Conservation (phyloP, 2,888 invertebrate species). For the Branchipolynoe longqiensis region DNA sequence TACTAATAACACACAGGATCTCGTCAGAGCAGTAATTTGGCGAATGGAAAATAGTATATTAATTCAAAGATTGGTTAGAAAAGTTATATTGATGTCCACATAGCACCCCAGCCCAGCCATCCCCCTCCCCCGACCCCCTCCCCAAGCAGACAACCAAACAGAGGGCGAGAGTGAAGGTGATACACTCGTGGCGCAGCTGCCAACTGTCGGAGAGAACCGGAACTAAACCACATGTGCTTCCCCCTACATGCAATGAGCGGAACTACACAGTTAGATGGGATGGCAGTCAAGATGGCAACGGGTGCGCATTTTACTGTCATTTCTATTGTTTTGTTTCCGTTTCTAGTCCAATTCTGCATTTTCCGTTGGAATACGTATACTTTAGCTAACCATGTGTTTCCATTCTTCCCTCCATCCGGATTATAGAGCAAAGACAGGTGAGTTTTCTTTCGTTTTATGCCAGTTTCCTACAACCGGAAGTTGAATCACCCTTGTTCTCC, state of each 20-base stretch:
- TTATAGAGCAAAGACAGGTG: conserved; percentile 53
- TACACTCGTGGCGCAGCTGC: too few species aligned
- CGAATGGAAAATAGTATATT: too few species aligned
- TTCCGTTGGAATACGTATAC: not conserved
- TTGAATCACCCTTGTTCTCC: not conserved
- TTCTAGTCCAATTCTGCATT: not conserved
- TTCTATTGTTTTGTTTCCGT: conserved; percentile 17
- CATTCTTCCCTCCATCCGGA: not conserved
- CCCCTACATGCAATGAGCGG: not conserved
- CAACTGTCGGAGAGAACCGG: not conserved
- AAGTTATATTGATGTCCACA: not conserved
- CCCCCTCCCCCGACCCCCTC: too few species aligned
- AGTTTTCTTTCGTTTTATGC: not conserved
- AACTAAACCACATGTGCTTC: not conserved
- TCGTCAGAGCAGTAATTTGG: too few species aligned
- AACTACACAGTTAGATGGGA: conserved; percentile 37
- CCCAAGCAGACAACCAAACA: too few species aligned
- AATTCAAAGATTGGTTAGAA: too few species aligned
- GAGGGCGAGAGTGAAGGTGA: too few species aligned
- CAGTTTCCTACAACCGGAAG: conserved; percentile 23
- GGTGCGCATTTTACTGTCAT: conserved; percentile 30
- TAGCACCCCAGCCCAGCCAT: not conserved
- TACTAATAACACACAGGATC: too few species aligned
- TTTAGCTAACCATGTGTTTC: not conserved
- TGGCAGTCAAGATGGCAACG: conserved; percentile 38